Evolutionary conservation across 2,797 vertebrate species (phyloP), one percentile per base, ranked within the genome.

Genomic region (Mormyrops boulengeri): DNA sequence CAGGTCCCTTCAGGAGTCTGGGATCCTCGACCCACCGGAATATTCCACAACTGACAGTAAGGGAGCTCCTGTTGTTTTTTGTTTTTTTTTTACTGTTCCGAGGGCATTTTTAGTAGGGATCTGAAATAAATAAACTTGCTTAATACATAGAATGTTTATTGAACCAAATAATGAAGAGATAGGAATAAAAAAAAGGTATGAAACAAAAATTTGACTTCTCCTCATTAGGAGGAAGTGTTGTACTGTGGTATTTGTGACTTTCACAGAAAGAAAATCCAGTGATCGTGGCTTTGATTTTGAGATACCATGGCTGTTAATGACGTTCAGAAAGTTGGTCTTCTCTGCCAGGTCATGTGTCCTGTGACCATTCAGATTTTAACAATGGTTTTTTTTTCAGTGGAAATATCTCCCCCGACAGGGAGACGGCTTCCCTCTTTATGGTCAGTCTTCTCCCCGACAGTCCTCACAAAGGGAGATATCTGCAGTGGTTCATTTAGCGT

Each of bases 1-100:
- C 93, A 96, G 98, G 87, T 99, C 98, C 0, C 95, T 99, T 57
- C 98, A 99, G 94, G 98, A 99, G 92, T 99, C 98, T 30, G 98
- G 98, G 90, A 99, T 99, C 92, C 97, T 99, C 0, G 97, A 99
- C 92, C 96, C 96, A 26, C 97, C 97, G 92, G 97, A 97, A 90
- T 97, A 97, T 90, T 94, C 95, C 93, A 94, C 97, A 41, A 95
- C 95, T 93, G 97, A 99, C 96, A 96, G 98, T 99, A 96, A 97
- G 98, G 22, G 38, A 17, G 19, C 30, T 77, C 14, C 34, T 44
- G 73, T 80, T 41, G 3, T 17, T 38, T 0, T 52, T 38, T 12
- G 2, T 73, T 12, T 0, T 38, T 38, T 73, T 19, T 77, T 38
- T 80, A 9, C 30, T 73, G 73, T 8, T 80, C 4, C 2, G 1